Conservation (phyloP, 2,797 vertebrate genomes). For the Molossus molossus region DNA sequence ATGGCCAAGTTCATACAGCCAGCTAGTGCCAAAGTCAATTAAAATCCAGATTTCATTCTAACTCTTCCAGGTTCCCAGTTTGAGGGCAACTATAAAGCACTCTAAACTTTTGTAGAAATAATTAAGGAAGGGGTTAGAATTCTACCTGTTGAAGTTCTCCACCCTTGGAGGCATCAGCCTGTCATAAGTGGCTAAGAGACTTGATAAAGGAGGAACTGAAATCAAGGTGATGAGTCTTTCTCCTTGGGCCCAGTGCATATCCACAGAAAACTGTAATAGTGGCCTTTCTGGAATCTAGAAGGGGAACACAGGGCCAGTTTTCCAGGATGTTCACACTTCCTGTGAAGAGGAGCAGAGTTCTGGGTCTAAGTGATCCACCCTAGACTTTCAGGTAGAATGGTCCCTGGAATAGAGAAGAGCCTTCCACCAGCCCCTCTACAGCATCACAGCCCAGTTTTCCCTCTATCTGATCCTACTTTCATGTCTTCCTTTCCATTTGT, state of each 20-base stretch:
- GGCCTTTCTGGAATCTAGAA: constrained; percentile 36
- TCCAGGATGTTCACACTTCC: neutral
- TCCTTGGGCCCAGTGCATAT: neutral
- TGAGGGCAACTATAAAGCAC: neutral
- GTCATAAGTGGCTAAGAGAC: neutral
- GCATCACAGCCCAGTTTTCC: neutral
- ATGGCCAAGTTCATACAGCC: neutral
- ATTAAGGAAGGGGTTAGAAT: neutral
- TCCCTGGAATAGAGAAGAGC: neutral
- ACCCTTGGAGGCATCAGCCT: neutral
- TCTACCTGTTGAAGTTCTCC: neutral
- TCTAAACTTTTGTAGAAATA: constrained; percentile 15
- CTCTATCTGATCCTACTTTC: neutral
- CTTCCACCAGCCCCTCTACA: neutral
- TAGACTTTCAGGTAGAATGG: constrained; percentile 8
- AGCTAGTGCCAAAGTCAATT: constrained; percentile 28
- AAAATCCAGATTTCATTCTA: constrained; percentile 35
- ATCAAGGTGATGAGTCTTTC: neutral
- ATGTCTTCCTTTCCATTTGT: neutral
- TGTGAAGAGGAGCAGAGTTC: neutral
- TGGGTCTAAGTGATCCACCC: neutral
- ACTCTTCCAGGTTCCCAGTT: neutral
- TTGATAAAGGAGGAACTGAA: constrained; percentile 30
- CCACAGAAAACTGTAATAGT: neutral
- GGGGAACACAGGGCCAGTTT: neutral